phyloP scores from a whole-genome alignment of 2,113 vertebrate species.

The Glaucidium brasilianum region DNA sequence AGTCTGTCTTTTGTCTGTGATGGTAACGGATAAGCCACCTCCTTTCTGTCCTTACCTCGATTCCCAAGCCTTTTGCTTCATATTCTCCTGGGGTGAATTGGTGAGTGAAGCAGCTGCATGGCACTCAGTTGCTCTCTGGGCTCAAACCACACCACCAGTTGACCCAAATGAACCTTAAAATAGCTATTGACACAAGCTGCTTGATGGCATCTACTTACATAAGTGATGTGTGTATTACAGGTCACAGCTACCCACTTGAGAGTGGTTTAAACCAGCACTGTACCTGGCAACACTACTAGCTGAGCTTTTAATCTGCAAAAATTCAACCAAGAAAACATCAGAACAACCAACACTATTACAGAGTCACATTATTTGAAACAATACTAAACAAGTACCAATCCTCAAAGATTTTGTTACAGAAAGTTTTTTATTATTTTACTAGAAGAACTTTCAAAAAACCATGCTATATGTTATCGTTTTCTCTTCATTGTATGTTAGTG shows the following conservation, averaged over 20 bases:
- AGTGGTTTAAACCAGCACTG: neutral
- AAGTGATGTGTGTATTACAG: neutral
- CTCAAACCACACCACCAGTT: neutral
- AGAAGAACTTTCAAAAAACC: neutral
- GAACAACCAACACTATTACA: neutral
- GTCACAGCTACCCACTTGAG: neutral
- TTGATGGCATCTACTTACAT: neutral
- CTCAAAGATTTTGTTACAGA: neutral
- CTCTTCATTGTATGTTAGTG: neutral
- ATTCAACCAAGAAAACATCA: conserved; percentile 2
- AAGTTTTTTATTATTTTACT: neutral
- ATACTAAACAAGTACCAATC: neutral
- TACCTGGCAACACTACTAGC: conserved; percentile 21
- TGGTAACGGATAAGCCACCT: too few relatives aligned
- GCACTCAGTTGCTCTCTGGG: too few relatives aligned
- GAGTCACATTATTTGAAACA: neutral
- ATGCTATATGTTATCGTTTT: neutral
- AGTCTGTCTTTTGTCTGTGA: too few relatives aligned
- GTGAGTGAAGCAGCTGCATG: too few relatives aligned
- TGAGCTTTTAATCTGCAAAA: conserved; percentile 37
- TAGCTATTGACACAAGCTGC: neutral
- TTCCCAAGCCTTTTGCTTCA: too few relatives aligned
- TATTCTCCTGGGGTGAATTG: too few relatives aligned
- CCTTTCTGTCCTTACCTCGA: too few relatives aligned
- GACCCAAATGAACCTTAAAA: neutral